Percentiles rank a stretch among this genome's conserved stretches.
Conservation (phyloP, 2,888 invertebrate species). For the Heliconius hortense region DNA sequence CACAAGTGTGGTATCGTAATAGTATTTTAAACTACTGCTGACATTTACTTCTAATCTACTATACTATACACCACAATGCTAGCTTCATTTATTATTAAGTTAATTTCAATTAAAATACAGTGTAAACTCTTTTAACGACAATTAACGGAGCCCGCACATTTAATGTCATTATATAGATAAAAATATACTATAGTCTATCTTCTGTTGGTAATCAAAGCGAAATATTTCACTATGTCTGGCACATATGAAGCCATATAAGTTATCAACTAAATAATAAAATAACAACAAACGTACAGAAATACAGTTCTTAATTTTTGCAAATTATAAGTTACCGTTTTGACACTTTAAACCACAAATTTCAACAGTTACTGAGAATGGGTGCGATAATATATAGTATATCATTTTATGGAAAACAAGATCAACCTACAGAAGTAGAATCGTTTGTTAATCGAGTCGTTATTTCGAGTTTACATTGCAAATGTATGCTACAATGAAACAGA, state of each 20-base stretch:
- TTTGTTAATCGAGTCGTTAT: background rate
- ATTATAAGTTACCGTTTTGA: background rate
- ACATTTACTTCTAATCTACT: conserved; percentile 49
- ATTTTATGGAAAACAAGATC: background rate
- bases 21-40: conserved; percentile 50
- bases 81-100: conserved; percentile 20
- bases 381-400: background rate
- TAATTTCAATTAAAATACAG: conserved; percentile 18
- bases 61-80: conserved; percentile 30
- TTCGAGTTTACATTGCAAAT: background rate
- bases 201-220: background rate
- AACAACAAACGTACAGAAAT: background rate
- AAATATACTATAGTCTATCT: background rate
- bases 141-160: background rate
- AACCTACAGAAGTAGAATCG: background rate
- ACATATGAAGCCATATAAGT: no score
- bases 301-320: background rate
- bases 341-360: background rate
- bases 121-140: conserved; percentile 4
- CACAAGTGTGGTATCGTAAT: conserved; percentile 71
- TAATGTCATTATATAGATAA: background rate
- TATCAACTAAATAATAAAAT: background rate
- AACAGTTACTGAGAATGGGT: background rate
- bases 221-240: background rate
- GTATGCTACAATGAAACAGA: conserved; percentile 16